These are phyloP conservation scores for Pteropus alecto DNA, from an alignment of 2,113 vertebrate genomes.

Conservation along the genomic window DNA sequence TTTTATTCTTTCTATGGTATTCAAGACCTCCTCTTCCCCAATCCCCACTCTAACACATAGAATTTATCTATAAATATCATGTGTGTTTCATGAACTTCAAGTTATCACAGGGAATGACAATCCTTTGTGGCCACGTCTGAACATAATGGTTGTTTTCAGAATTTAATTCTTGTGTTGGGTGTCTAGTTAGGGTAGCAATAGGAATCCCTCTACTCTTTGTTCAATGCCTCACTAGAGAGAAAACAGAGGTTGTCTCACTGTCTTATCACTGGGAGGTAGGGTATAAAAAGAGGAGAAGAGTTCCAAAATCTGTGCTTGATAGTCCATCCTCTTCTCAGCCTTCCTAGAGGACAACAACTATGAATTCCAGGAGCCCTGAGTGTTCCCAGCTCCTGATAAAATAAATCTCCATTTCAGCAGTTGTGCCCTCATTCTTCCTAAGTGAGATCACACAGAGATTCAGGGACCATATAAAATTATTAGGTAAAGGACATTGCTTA, in stretches of 20 bases:
- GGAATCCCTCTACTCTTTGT: neutral
- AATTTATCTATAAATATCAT: neutral
- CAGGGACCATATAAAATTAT: neutral
- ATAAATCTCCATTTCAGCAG: neutral
- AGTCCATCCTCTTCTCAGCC: neutral
- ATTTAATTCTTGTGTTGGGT: neutral
- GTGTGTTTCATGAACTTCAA: neutral
- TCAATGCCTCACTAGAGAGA: neutral
- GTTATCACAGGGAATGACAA: neutral
- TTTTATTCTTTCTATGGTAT: neutral
- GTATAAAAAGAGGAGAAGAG: accelerated
- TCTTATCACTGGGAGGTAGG: neutral
- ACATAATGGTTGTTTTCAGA: neutral
- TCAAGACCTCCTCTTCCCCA: neutral
- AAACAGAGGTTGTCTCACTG: neutral
- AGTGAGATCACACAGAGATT: neutral
- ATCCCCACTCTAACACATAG: neutral
- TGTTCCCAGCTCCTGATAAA: neutral
- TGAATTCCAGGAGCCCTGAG: neutral
- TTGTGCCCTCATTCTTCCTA: neutral
- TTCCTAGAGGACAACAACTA: neutral
- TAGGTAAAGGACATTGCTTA: neutral
- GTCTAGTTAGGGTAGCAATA: neutral
- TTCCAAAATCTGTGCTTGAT: neutral
- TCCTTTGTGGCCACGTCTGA: neutral